phyloP scores from a whole-genome alignment of 2,888 invertebrate genomes.

The Drosophila longiperda region DNA sequence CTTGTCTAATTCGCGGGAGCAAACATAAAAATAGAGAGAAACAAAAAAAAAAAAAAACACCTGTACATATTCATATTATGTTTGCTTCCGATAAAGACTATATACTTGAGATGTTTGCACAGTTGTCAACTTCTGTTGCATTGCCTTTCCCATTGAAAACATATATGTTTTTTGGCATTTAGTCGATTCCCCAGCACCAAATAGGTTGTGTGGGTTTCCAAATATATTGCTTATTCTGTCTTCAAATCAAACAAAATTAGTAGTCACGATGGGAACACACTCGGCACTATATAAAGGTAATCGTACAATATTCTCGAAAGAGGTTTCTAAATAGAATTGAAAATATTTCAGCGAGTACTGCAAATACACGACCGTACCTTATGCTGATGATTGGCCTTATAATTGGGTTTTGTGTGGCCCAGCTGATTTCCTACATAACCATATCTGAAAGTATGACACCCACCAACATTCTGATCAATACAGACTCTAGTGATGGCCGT shows the following conservation, averaged over 20 bases:
- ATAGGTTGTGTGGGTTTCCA: not conserved
- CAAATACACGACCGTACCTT: not conserved
- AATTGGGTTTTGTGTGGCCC: not conserved
- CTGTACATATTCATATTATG: not conserved
- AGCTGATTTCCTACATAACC: not conserved
- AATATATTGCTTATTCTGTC: not conserved
- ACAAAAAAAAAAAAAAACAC: not conserved
- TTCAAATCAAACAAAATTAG: not conserved
- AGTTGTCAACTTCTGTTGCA: not conserved
- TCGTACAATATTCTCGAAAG: not conserved
- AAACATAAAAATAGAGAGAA: not conserved
- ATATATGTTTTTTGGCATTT: not conserved
- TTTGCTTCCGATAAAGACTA: no score
- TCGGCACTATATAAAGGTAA: not conserved
- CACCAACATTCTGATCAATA: not conserved
- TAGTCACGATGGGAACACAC: not conserved
- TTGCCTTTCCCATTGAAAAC: not conserved
- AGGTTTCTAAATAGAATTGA: not conserved
- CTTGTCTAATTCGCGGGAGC: not conserved
- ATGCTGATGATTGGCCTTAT: not conserved
- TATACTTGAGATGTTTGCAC: not conserved
- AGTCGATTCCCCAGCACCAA: not conserved
- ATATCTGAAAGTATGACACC: not conserved
- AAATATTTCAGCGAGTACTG: not conserved
- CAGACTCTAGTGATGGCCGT: not conserved